Conservation (phyloP, 2,888 invertebrate genomes). For the Ochropacha duplaris region DNA sequence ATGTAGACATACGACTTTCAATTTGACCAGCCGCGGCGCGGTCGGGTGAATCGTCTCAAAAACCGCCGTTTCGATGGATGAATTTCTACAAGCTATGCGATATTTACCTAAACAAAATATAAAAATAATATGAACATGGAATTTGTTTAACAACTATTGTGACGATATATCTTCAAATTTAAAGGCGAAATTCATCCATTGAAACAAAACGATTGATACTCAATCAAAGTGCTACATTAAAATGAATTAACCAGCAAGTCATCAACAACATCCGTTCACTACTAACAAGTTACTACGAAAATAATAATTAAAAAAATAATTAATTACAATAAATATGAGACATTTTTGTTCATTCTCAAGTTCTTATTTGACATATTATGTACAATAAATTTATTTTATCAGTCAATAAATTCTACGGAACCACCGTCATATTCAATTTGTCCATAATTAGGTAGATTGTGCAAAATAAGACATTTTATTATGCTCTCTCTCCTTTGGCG, state of each 20-base stretch:
- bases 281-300: conserved; percentile 59
- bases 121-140: conserved; percentile 53
- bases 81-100: conserved; percentile 32
- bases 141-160: conserved; percentile 50
- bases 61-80: conserved; percentile 42
- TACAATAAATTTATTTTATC: conserved; percentile 65
- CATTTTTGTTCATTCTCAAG: conserved; percentile 72
- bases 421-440: conserved; percentile 30
- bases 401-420: conserved; percentile 64
- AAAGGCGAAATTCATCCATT: conserved; percentile 33
- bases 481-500: conserved; percentile 50
- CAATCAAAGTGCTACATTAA: conserved; percentile 59
- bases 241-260: conserved; percentile 63
- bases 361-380: conserved; percentile 65
- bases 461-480: conserved; percentile 51
- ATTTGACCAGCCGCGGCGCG: conserved; percentile 12
- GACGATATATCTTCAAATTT: conserved; percentile 28
- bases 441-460: conserved; percentile 36
- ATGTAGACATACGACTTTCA: conserved; percentile 38
- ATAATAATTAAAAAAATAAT: conserved; percentile 46
- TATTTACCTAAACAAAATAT: conserved; percentile 41
- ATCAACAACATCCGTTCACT: conserved; percentile 63
- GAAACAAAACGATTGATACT: conserved; percentile 41
- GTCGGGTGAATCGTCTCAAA: conserved; percentile 9
- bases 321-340: conserved; percentile 74